These are phyloP conservation scores for Eulithis testata DNA, from an alignment of 2,888 invertebrate genomes.

Conservation along the genomic window DNA sequence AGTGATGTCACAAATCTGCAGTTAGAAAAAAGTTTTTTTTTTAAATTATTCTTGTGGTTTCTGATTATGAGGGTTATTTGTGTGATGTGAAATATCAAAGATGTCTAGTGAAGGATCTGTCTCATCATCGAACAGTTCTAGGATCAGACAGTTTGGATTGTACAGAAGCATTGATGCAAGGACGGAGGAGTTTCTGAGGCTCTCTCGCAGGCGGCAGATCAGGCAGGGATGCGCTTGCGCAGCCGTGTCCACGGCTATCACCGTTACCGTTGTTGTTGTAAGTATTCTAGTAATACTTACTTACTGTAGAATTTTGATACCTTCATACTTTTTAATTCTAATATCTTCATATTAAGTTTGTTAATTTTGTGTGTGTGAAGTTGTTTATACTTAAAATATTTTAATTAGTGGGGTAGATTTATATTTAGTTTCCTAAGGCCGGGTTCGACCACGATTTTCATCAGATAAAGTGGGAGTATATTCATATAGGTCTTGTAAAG, in stretches of 20 bases:
- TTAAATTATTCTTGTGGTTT: too few relatives aligned
- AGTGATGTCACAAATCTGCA: conserved; percentile 18
- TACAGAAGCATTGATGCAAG: conserved; percentile 73
- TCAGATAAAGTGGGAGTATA: too few relatives aligned
- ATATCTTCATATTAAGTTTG: too few relatives aligned
- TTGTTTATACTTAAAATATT: too few relatives aligned
- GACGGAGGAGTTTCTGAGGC: conserved; percentile 73
- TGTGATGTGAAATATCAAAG: conserved; percentile 25
- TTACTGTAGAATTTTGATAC: too few relatives aligned
- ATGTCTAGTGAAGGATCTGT: conserved; percentile 71
- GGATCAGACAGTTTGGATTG: conserved; percentile 70
- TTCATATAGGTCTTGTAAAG: too few relatives aligned
- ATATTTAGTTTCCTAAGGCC: too few relatives aligned
- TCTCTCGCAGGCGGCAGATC: conserved; percentile 72
- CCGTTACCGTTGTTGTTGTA: conserved; percentile 77
- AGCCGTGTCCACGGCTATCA: conserved; percentile 72
- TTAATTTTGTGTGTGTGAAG: too few relatives aligned
- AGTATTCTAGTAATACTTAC: conserved; percentile 48
- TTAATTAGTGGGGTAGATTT: too few relatives aligned
- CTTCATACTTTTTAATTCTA: too few relatives aligned
- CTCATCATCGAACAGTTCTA: conserved; percentile 57
- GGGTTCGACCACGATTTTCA: too few relatives aligned
- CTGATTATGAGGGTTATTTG: too few relatives aligned
- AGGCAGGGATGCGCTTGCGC: conserved; percentile 77
- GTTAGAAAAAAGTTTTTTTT: neutral